phyloP scores from a whole-genome alignment of 2,113 vertebrate genomes.

The Corythornis cristatus region DNA sequence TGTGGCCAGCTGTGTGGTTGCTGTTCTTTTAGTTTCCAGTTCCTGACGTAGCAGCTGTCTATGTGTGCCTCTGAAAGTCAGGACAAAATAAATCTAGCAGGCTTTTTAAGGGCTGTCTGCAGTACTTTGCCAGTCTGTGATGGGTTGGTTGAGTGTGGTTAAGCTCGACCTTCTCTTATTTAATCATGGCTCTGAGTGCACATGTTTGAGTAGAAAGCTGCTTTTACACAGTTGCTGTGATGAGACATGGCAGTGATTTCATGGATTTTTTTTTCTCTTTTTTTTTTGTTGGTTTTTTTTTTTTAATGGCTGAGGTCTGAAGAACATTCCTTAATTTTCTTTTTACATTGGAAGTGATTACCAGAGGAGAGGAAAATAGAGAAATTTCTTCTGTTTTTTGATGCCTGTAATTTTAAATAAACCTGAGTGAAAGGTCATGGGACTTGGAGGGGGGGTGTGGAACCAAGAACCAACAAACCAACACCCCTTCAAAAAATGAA shows the following conservation, averaged over 20 bases:
- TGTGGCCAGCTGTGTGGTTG: not conserved
- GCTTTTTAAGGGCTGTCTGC: not conserved
- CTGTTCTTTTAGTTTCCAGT: not conserved
- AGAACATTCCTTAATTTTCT: not conserved
- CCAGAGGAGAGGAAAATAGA: not conserved
- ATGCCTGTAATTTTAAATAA: not conserved
- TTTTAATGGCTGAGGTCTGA: not conserved
- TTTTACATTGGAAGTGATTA: not conserved
- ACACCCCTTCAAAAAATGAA: not conserved
- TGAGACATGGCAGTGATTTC: not conserved
- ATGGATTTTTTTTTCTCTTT: not conserved
- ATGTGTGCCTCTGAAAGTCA: not conserved
- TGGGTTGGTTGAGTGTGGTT: not conserved
- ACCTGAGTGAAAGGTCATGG: not conserved
- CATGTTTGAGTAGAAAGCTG: not conserved
- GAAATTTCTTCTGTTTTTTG: not conserved
- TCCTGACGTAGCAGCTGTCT: not conserved
- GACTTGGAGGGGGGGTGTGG: not conserved
- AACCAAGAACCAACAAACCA: not conserved
- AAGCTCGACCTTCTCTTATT: not conserved
- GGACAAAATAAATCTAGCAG: not conserved
- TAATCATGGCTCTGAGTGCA: not conserved
- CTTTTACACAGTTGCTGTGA: not conserved
- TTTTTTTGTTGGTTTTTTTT: not conserved
- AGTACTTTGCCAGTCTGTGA: not conserved